A percentile compares a stretch with the other conserved stretches of the same genome.
Conservation (phyloP, 2,113 vertebrate species). For the Nothobranchius furzeri region DNA sequence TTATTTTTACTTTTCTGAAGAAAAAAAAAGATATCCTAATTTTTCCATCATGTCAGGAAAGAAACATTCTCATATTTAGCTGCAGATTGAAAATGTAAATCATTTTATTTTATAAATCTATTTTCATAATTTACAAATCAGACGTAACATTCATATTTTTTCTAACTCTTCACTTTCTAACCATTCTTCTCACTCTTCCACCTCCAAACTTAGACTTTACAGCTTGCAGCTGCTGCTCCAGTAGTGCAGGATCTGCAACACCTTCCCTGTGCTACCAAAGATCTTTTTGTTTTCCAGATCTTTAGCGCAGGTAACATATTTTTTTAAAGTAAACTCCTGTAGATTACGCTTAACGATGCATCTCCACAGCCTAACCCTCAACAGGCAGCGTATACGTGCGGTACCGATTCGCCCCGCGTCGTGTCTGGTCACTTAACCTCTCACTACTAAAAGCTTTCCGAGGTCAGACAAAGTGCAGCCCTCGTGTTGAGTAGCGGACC, state of each 20-base stretch:
- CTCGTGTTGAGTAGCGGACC: constrained; percentile 65
- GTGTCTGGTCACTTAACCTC: constrained; percentile 75
- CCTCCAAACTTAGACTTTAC: constrained; percentile 52
- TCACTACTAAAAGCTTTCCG: constrained; percentile 75
- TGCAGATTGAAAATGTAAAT: too few species aligned
- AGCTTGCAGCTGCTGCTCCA: constrained; percentile 56
- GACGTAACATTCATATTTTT: constrained; percentile 44
- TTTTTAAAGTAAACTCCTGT: constrained; percentile 12
- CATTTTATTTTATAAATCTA: too few species aligned
- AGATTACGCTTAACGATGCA: constrained; percentile 25
- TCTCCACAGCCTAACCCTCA: constrained; percentile 3
- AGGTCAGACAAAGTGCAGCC: constrained; percentile 71
- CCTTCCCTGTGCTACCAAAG: constrained; percentile 1
- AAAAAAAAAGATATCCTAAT: constrained; percentile 4
- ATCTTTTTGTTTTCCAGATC: neutral
- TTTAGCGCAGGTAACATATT: constrained; percentile 4
- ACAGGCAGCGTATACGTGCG: constrained; percentile 36
- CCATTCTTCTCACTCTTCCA: constrained; percentile 13
- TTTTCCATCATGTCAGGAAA: too few species aligned
- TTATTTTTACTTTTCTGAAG: constrained; percentile 15
- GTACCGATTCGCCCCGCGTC: constrained; percentile 50
- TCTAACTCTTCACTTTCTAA: constrained; percentile 10
- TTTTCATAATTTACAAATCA: too few species aligned
- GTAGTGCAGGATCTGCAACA: constrained; percentile 23
- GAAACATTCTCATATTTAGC: neutral